phyloP scores from a whole-genome alignment of 1,140 invertebrate genomes.

The Pogonomyrmex californicus region DNA sequence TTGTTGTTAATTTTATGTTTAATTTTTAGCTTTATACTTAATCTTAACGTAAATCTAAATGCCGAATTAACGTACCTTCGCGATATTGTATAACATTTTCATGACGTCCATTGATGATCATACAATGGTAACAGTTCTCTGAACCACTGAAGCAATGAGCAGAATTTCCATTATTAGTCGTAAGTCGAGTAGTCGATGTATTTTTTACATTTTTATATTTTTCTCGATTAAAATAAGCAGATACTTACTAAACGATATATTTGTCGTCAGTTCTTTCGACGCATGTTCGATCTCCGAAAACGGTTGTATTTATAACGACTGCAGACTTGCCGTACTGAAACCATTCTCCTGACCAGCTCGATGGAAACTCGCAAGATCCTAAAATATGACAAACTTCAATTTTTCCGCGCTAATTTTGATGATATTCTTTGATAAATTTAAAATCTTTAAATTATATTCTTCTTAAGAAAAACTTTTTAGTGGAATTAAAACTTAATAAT shows the following conservation, averaged over 20 bases:
- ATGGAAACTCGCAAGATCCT: conserved; percentile 86
- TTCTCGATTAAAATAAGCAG: not conserved
- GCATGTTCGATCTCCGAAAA: conserved; percentile 86
- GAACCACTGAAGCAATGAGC: conserved; percentile 70
- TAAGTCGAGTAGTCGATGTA: not conserved
- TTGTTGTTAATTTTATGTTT: not conserved
- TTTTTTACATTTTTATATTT: not conserved
- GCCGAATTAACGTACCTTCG: conserved; percentile 87
- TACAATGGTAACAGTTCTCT: conserved; percentile 89
- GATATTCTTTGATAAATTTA: not conserved
- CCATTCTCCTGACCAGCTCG: conserved; percentile 87
- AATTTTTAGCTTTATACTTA: not conserved
- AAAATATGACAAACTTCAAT: conserved; percentile 64
- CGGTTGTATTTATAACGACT: conserved; percentile 85
- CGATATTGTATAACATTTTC: conserved; percentile 90
- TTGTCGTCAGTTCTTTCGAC: conserved; percentile 83
- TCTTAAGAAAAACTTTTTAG: conserved; percentile 3
- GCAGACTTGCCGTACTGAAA: conserved; percentile 85
- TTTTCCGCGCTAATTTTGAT: not conserved
- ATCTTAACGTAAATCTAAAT: not conserved
- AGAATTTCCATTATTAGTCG: not conserved
- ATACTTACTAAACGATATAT: conserved; percentile 85
- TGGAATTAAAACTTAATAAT: not conserved
- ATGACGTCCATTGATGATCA: conserved; percentile 89
- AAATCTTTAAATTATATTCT: not conserved